Conservation (phyloP, 2,797 vertebrate species). For the Petrocephalus schoutedeni region DNA sequence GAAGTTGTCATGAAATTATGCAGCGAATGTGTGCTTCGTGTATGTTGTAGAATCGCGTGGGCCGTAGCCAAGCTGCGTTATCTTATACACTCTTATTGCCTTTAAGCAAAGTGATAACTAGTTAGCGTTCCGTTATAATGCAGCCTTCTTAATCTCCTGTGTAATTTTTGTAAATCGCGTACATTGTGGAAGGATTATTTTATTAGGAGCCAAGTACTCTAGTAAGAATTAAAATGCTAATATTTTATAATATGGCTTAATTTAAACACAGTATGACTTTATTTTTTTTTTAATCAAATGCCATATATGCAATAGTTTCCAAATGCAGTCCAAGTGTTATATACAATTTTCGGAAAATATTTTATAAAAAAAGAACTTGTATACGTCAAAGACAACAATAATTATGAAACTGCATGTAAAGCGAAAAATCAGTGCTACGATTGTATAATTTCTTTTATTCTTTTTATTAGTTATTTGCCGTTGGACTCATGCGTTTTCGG, state of each 20-base stretch:
- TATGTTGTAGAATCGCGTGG: neutral
- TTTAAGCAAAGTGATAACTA: neutral
- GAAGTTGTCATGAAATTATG: conserved; percentile 38
- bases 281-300: neutral
- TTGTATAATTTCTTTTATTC: neutral
- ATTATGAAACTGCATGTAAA: neutral
- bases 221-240: neutral
- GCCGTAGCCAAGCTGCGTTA: neutral
- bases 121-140: neutral
- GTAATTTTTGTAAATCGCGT: neutral
- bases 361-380: neutral
- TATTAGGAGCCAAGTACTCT: neutral
- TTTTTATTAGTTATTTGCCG: neutral
- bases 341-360: neutral
- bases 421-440: neutral
- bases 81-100: neutral
- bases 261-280: neutral
- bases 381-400: neutral
- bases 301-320: neutral
- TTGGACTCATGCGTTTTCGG: neutral
- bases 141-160: neutral
- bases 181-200: neutral
- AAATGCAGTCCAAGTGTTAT: neutral
- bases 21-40: conserved; percentile 37
- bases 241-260: neutral